Conservation (phyloP, 1,140 invertebrate species). For the Drosophila pectinifera region DNA sequence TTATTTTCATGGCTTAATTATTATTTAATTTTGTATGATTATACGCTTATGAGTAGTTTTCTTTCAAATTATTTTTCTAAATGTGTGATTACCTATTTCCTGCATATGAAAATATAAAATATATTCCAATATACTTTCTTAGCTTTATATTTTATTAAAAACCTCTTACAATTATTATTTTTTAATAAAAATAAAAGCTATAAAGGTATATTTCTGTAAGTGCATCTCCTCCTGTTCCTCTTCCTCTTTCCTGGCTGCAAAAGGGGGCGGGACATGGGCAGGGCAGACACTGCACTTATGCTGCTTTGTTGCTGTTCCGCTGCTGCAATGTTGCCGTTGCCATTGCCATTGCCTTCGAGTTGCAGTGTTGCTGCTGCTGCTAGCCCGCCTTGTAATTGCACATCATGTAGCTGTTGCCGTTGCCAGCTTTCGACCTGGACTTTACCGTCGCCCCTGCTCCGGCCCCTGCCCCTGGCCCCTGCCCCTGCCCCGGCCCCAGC, state of each 20-base stretch:
- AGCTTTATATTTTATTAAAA: too few relatives aligned
- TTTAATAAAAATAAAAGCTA: too few relatives aligned
- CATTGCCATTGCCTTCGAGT: slow-evolving; percentile 20
- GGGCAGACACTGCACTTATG: slow-evolving; percentile 66
- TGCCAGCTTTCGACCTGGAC: slow-evolving; percentile 49
- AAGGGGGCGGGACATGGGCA: slow-evolving; percentile 32
- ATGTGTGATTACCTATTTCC: too few relatives aligned
- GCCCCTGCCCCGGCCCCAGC: background rate
- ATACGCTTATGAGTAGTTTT: too few relatives aligned
- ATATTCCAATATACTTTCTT: background rate
- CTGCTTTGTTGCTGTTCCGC: slow-evolving; percentile 53
- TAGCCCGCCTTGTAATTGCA: slow-evolving; percentile 81
- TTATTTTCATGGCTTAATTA: too few relatives aligned
- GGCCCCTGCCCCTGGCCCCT: background rate
- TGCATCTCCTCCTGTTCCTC: slow-evolving; percentile 21
- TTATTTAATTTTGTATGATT: too few relatives aligned
- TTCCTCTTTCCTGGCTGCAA: slow-evolving; percentile 40
- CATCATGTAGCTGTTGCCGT: slow-evolving; percentile 80
- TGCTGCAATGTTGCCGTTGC: slow-evolving; percentile 35
- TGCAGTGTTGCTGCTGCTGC: slow-evolving; percentile 44
- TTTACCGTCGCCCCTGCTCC: slow-evolving; percentile 5
- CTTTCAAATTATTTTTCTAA: too few relatives aligned
- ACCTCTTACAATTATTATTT: too few relatives aligned
- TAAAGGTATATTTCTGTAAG: background rate
- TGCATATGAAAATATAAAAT: background rate